phyloP scores from a whole-genome alignment of 30 jellyfish, hydroid and myxozoan species.

The Mastigias papua region DNA sequence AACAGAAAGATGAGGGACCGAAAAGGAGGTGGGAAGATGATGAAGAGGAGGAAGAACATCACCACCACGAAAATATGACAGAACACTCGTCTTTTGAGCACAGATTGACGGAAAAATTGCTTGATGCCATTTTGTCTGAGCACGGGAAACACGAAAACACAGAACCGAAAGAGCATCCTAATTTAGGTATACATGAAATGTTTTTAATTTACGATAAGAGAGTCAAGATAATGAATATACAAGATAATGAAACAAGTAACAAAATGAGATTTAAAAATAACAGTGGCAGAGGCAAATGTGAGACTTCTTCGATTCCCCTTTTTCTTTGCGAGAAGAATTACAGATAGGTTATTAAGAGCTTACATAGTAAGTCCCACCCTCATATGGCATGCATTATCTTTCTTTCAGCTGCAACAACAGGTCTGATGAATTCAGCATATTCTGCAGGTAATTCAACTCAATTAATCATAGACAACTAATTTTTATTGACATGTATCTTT shows the following conservation, averaged over 20 bases:
- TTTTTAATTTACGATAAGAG: background rate
- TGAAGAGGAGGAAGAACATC: constrained; percentile 71
- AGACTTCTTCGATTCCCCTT: no score
- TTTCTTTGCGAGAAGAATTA: no score
- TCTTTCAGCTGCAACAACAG: constrained; percentile 86
- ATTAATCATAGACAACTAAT: background rate
- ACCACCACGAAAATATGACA: constrained; percentile 56
- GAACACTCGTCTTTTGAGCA: constrained; percentile 88
- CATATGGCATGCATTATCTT: constrained; percentile 11
- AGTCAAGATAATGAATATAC: background rate
- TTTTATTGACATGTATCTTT: constrained; percentile 1
- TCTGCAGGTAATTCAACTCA: constrained; percentile 81
- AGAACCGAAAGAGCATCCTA: constrained; percentile 71
- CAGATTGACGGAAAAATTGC: constrained; percentile 83
- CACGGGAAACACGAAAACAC: constrained; percentile 59
- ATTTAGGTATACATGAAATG: constrained; percentile 43
- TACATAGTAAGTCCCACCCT: no score
- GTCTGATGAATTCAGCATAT: constrained; percentile 91
- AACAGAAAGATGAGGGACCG: constrained; percentile 42
- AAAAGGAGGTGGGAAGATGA: constrained; percentile 63
- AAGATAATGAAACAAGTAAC: no score
- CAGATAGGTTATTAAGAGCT: no score
- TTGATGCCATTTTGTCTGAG: constrained; percentile 82
- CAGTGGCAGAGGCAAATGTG: no score
- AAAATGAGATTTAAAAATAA: no score